Conservation (phyloP, 2,113 vertebrate genomes). For the Lampris incognitus region DNA sequence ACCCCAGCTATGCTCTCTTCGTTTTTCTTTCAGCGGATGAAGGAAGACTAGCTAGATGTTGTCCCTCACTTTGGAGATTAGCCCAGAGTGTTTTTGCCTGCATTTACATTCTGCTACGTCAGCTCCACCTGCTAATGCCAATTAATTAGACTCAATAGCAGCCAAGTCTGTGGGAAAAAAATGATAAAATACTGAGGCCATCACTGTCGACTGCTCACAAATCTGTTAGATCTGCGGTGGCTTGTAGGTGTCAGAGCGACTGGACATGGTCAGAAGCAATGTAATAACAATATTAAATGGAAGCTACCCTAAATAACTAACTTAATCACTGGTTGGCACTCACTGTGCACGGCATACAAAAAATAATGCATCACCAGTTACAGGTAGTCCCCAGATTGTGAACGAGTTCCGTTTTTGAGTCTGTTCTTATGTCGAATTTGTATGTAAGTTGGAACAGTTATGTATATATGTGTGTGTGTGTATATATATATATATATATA, state of each 20-base stretch:
- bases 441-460: too few species aligned
- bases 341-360: slow-evolving; percentile 10
- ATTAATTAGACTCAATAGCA: slow-evolving; percentile 61
- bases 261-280: slow-evolving; percentile 11
- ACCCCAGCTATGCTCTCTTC: neutral
- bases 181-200: slow-evolving; percentile 46
- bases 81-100: slow-evolving; percentile 49
- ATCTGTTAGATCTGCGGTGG: slow-evolving; percentile 69
- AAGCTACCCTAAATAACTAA: slow-evolving; percentile 37
- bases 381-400: too few species aligned
- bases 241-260: slow-evolving; percentile 51
- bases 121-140: slow-evolving; percentile 60
- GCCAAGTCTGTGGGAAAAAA: slow-evolving; percentile 58
- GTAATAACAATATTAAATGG: slow-evolving; percentile 38
- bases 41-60: slow-evolving; percentile 11
- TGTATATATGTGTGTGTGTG: too few species aligned
- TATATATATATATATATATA: too few species aligned
- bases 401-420: too few species aligned
- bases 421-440: too few species aligned
- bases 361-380: slow-evolving; percentile 10
- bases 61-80: slow-evolving; percentile 35
- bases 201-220: slow-evolving; percentile 64
- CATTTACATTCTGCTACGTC: slow-evolving; percentile 65
- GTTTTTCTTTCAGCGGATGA: slow-evolving; percentile 38
- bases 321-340: slow-evolving; percentile 15